Evolutionary conservation across 2,888 invertebrate species (phyloP).

Genomic region (Pyrrhia umbra): DNA sequence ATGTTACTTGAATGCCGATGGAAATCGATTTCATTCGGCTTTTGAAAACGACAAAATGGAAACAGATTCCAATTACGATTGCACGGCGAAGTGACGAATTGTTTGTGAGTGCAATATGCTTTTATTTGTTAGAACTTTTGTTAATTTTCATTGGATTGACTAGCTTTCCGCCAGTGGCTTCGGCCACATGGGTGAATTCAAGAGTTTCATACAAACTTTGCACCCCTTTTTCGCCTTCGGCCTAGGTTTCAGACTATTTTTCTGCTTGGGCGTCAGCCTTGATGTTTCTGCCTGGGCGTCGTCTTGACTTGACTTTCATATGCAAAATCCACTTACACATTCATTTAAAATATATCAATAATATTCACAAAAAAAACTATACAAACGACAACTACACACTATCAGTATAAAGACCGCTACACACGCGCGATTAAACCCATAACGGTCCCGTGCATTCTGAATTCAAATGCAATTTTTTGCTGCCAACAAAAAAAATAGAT

Average conservation of each 20-base stretch:
- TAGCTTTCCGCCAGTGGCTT: not conserved
- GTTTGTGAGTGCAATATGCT: constrained; percentile 8
- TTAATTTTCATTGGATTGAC: not conserved
- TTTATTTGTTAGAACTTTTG: not conserved
- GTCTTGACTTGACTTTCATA: too few species aligned
- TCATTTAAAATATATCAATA: too few species aligned
- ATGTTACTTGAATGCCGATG: constrained; percentile 43
- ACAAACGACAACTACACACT: constrained; percentile 22
- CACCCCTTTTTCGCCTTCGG: too few species aligned
- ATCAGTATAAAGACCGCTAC: constrained; percentile 33
- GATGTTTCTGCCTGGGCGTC: too few species aligned
- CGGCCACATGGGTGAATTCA: too few species aligned
- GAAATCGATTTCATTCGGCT: constrained; percentile 41
- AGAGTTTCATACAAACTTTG: too few species aligned
- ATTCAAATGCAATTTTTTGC: constrained; percentile 41
- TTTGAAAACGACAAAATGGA: constrained; percentile 45
- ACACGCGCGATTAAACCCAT: constrained; percentile 53
- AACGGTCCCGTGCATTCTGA: constrained; percentile 32
- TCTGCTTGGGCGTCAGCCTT: too few species aligned
- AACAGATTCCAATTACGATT: constrained; percentile 47
- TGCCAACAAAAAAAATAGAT: constrained; percentile 19
- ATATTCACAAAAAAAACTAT: constrained; percentile 19
- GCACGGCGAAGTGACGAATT: constrained; percentile 1
- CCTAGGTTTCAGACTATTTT: too few species aligned
- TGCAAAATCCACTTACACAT: too few species aligned